A percentile compares a stretch with the other conserved stretches of the same genome.
Evolutionary conservation across 2,113 vertebrate species (phyloP).

Genomic region (Gymnarchus niloticus): DNA sequence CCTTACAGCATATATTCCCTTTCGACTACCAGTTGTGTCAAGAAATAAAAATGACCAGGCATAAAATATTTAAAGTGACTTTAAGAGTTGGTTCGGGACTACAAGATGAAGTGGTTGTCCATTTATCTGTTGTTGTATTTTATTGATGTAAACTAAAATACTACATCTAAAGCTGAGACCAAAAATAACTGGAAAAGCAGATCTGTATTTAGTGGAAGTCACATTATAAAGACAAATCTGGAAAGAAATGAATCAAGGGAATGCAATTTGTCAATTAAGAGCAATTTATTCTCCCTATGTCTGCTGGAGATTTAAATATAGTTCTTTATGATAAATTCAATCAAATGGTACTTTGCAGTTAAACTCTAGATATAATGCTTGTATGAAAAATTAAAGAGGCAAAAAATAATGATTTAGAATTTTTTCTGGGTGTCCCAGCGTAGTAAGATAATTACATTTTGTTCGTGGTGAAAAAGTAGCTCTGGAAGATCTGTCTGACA

Average conservation of each 20-base stretch:
- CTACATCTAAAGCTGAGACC: conserved; percentile 48
- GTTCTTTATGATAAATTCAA: conserved; percentile 76
- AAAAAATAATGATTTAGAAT: conserved; percentile 62
- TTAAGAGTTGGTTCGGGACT: too few species aligned
- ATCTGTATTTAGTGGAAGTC: conserved; percentile 57
- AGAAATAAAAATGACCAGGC: too few species aligned
- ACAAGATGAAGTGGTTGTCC: too few species aligned
- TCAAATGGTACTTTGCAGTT: conserved; percentile 74
- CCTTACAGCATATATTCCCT: too few species aligned
- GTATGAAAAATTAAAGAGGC: conserved; percentile 62
- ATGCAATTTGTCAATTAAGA: conserved; percentile 67
- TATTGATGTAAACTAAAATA: conserved; percentile 58
- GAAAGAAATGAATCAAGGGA: conserved; percentile 61
- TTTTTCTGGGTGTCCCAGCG: conserved; percentile 60
- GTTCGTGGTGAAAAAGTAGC: conserved; percentile 49
- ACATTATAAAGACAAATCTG: conserved; percentile 64
- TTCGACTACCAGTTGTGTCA: too few species aligned
- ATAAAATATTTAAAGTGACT: too few species aligned
- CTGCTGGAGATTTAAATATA: conserved; percentile 70
- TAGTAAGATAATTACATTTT: conserved; percentile 57
- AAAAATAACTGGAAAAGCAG: conserved; percentile 60
- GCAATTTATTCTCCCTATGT: conserved; percentile 61
- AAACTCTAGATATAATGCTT: conserved; percentile 69
- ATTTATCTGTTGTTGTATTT: background rate
- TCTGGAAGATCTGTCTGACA: conserved; percentile 19